These are phyloP conservation scores for Cotesia chilonis DNA, from an alignment of 1,140 invertebrate genomes.

Conservation along the genomic window DNA sequence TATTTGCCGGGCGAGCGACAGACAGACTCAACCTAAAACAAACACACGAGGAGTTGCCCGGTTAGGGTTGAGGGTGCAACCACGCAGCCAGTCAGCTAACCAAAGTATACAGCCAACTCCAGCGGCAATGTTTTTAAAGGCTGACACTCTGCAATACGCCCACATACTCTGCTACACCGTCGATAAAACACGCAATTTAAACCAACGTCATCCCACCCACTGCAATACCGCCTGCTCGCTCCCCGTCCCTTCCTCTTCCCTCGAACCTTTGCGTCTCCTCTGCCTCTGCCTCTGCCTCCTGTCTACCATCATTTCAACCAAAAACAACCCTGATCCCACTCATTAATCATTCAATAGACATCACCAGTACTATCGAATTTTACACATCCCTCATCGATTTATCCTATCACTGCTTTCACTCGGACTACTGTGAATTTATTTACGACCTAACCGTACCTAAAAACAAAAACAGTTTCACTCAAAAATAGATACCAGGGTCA, in stretches of 20 bases:
- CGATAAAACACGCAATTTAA: constrained; percentile 35
- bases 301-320: constrained; percentile 24
- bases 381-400: constrained; percentile 5
- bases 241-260: not conserved
- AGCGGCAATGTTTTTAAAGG: constrained; percentile 28
- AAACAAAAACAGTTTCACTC: not conserved
- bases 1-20: not conserved
- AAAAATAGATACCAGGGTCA: constrained; percentile 25
- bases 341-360: constrained; percentile 28
- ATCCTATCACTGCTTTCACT: constrained; percentile 7
- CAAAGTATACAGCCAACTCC: not conserved
- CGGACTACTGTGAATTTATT: constrained; percentile 30
- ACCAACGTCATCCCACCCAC: constrained; percentile 1
- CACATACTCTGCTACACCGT: constrained; percentile 19
- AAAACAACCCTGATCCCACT: constrained; percentile 20
- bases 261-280: too few species aligned
- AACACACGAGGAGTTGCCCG: constrained; percentile 16
- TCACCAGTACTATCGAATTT: constrained; percentile 10
- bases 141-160: constrained; percentile 31
- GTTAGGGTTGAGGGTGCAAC: not conserved
- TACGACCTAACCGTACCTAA: constrained; percentile 7
- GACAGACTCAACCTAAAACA: constrained; percentile 36
- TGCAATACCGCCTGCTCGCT: not conserved
- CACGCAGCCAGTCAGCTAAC: not conserved
- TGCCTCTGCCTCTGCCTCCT: not conserved